Base-by-base conservation (phyloP, 2,113 vertebrate species). In the Leptodactylus fuscus region DNA sequence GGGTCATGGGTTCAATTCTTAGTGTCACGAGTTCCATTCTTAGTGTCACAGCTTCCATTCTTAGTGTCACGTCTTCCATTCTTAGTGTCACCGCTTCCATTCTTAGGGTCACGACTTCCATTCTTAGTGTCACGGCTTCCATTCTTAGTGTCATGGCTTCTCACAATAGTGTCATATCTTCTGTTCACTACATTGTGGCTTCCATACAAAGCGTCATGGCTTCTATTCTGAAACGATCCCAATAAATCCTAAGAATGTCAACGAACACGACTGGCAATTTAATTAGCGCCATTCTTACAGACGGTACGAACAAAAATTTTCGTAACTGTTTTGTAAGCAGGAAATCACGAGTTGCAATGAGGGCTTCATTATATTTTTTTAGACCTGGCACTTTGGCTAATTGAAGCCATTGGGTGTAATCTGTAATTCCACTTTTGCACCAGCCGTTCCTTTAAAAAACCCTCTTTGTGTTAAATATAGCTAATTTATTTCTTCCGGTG, bases 391-490 rank as follows among this genome's bases (percentile, higher is more conserved):
- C 46, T 76, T 34, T 75, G 44, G 44, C n/a, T 75, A 48, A 75
- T 75, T 75, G 49, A 75, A 38, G 44, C 24, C 46, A 24, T 49
- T 27, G 24, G 24, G 71, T 75, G 44, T 36, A 75, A 48, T 5
- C 71, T 74, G 71, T 34, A 74, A 48, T 48, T 74, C 71, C 2
- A 16, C 41, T 74, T 74, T 48, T 76, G 44, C 73, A 51, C 73
- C 73, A 49, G 51, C 73, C 15, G 73, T 76, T 76, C 32, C 44
- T 76, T 49, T 32, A 32, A 48, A 74, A 15, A 76, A 29, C 2
- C 27, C 18, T 32, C 74, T 32, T 44, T 76, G 74, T 51, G 46
- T 76, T 76, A 76, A 76, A 76, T 76, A 76, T 76, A 76, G 74
- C 46, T 76, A 76, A 76, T 76, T 76, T 34, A 29, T 29, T 27